Base-by-base conservation (phyloP, 2,797 vertebrate genomes). In the Acanthiza pusilla region DNA sequence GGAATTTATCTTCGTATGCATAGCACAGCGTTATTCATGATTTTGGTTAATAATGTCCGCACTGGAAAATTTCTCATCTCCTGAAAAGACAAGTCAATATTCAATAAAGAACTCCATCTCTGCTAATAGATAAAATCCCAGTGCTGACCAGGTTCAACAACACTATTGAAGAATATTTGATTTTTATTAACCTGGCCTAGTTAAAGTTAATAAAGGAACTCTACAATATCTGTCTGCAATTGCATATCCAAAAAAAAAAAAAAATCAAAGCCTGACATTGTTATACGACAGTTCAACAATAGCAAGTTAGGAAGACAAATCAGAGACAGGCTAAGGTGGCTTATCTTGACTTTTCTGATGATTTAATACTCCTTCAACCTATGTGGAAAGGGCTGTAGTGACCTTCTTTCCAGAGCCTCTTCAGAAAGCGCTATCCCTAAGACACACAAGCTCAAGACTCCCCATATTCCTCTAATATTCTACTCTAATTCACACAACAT, bases 151-250 rank as follows among this genome's bases (percentile, higher is more conserved):
- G 45, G 54, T 79, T 95, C 55, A 74, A 89, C 74, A 82, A 50
- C 40, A 65, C 50, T 55, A 47, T 6, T 80, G 83, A 89, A 57
- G 55, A 92, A 72, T 88, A 96, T 70, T 95, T 95, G 43, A 85
- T 91, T 96, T 96, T 96, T 93, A 96, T 94, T 97, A 92, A 95
- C 82, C 77, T 91, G 55, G 29, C 78, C 65, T 53, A 90, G 68
- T 66, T 94, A 66, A 90, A 80, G 70, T 42, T 90, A 88, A 82
- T 74, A 66, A 85, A 94, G 68, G n/a, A 74, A 92, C 25, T 80
- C 62, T 70, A 76, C 22, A 36, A 32, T 45, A 91, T 62, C 85
- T 92, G 67, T 57, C 60, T 73, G 78, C 77, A 87, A 91, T 86
- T 92, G 75, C 16, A 32, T 14, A 50, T 62, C 6, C 8, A 36